These are phyloP conservation scores for Neuroterus valhalla DNA, from an alignment of 1,140 invertebrate genomes.

Conservation along the genomic window DNA sequence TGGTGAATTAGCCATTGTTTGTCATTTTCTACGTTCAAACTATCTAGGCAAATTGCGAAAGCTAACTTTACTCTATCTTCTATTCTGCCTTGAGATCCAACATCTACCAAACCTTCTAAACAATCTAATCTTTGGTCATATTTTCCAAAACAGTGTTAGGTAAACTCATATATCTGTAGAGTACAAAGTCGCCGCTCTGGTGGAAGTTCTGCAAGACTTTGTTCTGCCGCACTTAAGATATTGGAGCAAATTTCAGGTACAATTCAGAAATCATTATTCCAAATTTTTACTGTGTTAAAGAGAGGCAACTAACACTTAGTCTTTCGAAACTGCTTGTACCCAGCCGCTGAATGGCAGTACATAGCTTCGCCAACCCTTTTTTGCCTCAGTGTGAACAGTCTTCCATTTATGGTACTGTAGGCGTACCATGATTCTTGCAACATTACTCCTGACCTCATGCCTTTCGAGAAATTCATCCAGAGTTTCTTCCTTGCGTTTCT, in stretches of 20 bases:
- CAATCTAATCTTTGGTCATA: slow-evolving; percentile 43
- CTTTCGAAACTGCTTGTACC: no score
- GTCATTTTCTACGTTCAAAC: slow-evolving; percentile 45
- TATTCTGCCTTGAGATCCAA: slow-evolving; percentile 35
- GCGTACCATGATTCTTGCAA: no score
- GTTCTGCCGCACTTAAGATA: slow-evolving; percentile 41
- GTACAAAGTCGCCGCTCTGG: slow-evolving; percentile 39
- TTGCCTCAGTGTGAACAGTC: no score
- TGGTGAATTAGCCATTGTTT: slow-evolving; percentile 41
- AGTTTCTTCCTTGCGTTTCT: no score
- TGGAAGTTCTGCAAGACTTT: slow-evolving; percentile 12
- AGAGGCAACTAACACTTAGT: neutral
- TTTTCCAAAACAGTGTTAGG: slow-evolving; percentile 44
- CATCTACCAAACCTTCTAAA: slow-evolving; percentile 48
- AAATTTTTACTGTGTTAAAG: slow-evolving; percentile 39
- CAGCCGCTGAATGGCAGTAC: no score
- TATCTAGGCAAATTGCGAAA: slow-evolving; percentile 41
- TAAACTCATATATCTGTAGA: slow-evolving; percentile 48
- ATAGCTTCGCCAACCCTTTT: no score
- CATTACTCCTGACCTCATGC: no score
- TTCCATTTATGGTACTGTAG: no score
- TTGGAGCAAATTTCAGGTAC: slow-evolving; percentile 42
- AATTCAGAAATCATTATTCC: slow-evolving; percentile 43
- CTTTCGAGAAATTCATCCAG: no score
- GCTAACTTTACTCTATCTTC: slow-evolving; percentile 37